Percentiles rank a stretch among this genome's conserved stretches.
These are phyloP conservation scores for Eurypyga helias DNA, from an alignment of 2,113 vertebrate species.

Conservation along the genomic window DNA sequence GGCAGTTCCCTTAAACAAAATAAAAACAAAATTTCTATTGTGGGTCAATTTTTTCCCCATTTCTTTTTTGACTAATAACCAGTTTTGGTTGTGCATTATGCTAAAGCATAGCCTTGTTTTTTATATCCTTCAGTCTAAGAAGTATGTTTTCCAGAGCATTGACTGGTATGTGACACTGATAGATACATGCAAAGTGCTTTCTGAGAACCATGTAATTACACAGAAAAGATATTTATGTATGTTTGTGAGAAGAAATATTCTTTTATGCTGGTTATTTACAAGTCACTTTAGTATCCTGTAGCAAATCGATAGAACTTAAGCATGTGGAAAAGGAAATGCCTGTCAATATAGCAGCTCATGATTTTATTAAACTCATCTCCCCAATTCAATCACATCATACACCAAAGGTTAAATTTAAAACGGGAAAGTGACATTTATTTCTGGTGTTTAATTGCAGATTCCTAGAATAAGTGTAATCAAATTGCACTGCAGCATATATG, in stretches of 20 bases:
- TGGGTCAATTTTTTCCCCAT: not conserved
- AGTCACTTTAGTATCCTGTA: not conserved
- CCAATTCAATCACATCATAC: not conserved
- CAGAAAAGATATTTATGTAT: not conserved
- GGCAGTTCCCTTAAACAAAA: not conserved
- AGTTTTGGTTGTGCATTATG: not conserved
- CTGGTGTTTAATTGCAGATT: not conserved
- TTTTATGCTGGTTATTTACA: not conserved
- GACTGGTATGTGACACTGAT: not conserved
- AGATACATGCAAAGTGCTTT: not conserved
- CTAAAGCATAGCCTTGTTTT: not conserved
- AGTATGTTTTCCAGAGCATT: not conserved
- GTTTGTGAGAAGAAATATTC: not conserved
- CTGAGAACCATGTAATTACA: not conserved
- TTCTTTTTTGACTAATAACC: not conserved
- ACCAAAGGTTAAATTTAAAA: not conserved
- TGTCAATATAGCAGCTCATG: not conserved
- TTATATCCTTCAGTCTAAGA: not conserved
- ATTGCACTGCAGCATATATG: rapidly evolving
- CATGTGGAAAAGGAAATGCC: not conserved
- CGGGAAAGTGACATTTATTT: not conserved
- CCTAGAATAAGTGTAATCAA: not conserved
- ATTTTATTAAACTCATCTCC: not conserved
- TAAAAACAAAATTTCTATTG: not conserved
- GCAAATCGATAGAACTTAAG: not conserved